Evolutionary conservation across 2,113 vertebrate species (phyloP).

Genomic region (Notiomystis cincta): DNA sequence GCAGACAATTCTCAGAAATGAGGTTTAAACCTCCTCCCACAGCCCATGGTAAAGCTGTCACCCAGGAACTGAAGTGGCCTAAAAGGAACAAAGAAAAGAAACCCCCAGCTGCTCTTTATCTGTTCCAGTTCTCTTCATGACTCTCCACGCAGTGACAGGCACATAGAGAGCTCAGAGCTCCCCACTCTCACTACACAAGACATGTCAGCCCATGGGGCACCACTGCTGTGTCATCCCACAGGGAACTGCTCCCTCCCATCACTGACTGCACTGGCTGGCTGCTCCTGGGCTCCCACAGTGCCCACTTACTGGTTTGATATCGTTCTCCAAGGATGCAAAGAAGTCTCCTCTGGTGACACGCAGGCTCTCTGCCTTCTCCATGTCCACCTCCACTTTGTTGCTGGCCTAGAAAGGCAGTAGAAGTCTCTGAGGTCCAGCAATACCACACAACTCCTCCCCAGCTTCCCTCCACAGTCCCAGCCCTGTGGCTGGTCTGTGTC

Average conservation of each 20-base stretch:
- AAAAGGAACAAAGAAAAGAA: background rate
- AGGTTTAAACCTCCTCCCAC: background rate
- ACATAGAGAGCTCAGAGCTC: background rate
- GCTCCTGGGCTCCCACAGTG: background rate
- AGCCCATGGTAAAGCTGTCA: background rate
- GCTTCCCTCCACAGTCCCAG: background rate
- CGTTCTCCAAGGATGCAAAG: constrained; percentile 87
- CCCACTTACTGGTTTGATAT: constrained; percentile 93
- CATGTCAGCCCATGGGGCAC: rapidly evolving
- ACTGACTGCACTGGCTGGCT: background rate
- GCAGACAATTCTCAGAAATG: background rate
- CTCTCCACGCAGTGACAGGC: background rate
- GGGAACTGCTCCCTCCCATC: background rate
- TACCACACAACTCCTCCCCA: rapidly evolving
- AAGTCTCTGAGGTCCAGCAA: background rate
- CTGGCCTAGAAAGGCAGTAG: constrained; percentile 79
- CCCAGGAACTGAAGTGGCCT: background rate
- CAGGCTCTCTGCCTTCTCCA: constrained; percentile 90
- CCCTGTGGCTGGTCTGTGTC: background rate
- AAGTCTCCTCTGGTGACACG: constrained; percentile 88
- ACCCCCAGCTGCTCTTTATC: background rate
- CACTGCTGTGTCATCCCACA: background rate
- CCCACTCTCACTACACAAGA: background rate
- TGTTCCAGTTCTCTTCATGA: background rate
- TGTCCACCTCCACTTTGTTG: constrained; percentile 93